Conservation (phyloP, 2,797 vertebrate genomes). For the Rachycentron canadum region DNA sequence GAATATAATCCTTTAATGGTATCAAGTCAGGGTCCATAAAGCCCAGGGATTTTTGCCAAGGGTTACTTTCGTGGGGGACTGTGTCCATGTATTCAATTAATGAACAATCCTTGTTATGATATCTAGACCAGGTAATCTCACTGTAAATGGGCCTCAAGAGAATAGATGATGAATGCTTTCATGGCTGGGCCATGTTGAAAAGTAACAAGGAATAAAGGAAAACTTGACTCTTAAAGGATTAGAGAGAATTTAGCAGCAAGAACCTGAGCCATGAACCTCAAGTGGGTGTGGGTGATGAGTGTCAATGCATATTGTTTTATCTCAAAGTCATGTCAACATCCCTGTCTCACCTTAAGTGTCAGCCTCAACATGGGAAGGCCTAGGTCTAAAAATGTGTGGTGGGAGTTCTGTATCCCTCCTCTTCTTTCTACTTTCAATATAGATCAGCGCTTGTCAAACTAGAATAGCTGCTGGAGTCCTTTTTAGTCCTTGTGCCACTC, state of each 20-base stretch:
- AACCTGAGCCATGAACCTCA: conserved; percentile 14
- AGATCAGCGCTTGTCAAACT: conserved; percentile 60
- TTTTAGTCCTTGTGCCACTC: conserved; percentile 64
- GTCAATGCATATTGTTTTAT: conserved; percentile 30
- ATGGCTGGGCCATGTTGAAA: conserved; percentile 25
- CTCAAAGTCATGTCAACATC: conserved; percentile 51
- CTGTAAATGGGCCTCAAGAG: conserved; percentile 18
- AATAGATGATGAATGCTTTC: conserved; percentile 40
- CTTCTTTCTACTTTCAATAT: conserved; percentile 57
- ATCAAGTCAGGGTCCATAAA: conserved; percentile 18
- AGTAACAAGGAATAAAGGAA: conserved; percentile 38
- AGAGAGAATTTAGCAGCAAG: conserved; percentile 36
- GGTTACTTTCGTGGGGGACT: conserved; percentile 4
- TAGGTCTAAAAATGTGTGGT: conserved; percentile 22
- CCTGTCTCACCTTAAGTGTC: conserved; percentile 13
- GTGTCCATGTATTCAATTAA: conserved; percentile 36
- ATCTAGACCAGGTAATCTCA: conserved; percentile 43
- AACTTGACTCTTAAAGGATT: conserved; percentile 46
- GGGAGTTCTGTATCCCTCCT: conserved; percentile 27
- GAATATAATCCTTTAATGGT: conserved; percentile 36
- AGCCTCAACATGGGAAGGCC: conserved; percentile 12
- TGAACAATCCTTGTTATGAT: conserved; percentile 47
- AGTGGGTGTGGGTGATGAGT: background rate
- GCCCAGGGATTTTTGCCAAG: background rate
- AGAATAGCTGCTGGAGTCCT: conserved; percentile 63